Conservation (phyloP, 2,797 vertebrate genomes). For the Chloroceryle amazona region DNA sequence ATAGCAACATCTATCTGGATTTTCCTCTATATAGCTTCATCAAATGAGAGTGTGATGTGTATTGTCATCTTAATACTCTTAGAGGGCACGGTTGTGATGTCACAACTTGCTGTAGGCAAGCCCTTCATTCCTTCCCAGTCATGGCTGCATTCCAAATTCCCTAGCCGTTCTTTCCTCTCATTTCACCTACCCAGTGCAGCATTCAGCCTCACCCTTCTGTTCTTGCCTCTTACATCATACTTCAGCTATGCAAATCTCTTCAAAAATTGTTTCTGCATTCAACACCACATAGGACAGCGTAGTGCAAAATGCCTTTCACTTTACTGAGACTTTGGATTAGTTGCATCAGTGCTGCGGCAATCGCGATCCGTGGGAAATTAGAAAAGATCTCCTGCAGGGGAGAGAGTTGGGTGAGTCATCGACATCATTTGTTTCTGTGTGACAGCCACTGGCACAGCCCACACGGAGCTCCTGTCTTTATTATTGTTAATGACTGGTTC, state of each 20-base stretch:
- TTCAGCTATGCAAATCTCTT: neutral
- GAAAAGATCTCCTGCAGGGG: neutral
- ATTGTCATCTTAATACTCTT: neutral
- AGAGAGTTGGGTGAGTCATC: conserved; percentile 44
- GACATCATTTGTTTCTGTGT: conserved; percentile 5
- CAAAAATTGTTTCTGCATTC: neutral
- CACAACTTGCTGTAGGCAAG: neutral
- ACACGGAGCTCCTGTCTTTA: neutral
- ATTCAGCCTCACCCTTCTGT: neutral
- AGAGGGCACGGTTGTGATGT: neutral
- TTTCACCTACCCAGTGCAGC: neutral
- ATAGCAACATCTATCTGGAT: neutral
- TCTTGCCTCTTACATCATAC: neutral
- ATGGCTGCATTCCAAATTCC: neutral
- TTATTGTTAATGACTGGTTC: conserved; percentile 8
- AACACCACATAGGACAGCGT: neutral
- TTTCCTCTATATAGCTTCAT: neutral
- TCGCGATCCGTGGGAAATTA: neutral
- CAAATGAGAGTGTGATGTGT: neutral
- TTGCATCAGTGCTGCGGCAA: neutral
- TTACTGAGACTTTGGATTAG: neutral
- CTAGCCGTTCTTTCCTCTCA: neutral
- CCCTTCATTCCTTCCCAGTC: neutral
- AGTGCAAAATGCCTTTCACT: neutral
- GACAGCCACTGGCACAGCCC: neutral